Evolutionary conservation across 1,140 invertebrate genomes (phyloP), one percentile per base, ranked within the genome.

Genomic region (Trichonephila clavipes): DNA sequence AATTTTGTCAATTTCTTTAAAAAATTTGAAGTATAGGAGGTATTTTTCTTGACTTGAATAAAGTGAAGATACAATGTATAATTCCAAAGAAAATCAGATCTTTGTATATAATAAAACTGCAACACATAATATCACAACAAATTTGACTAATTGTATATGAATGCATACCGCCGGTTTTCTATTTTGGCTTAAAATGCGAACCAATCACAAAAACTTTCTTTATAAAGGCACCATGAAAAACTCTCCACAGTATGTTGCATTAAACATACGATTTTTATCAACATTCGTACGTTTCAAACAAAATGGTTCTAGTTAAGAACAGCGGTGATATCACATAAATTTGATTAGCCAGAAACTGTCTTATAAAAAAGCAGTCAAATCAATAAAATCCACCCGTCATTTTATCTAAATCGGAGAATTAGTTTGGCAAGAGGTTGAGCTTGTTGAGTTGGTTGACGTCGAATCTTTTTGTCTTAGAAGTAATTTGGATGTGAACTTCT

Each of bases 401-500:
- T 44, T 83, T 19, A 10, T 12, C 58, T 61, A 85, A 28, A 85
- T 85, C 10, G 86, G 61, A 21, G 86, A 64, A 21, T 21, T 64
- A 5, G 59, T 88, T 44, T 58, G 62, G 59, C n/a, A n/a, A 5
- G 61, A 88, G 66, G 66, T 87, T 61, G 85, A 87, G 28, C 88
- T 28, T 14, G 88, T 21, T 3, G 64, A 58, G 3, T 64, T 82
- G 24, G 66, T 40, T 2, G 66, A 88, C 8, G 58, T 24, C 10
- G 92, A 77, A 24, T 64, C 10, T 34, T 88, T 93, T 16, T 77
- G 64, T 44, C 18, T 58, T 21, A 83, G n/a, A 21, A 93, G 28
- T 12, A 93, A 24, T 21, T 88, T 93, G 24, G 92, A 64, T 12
- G 92, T 82, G 77, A 89, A 44, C 19, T 93, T 93, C 58, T 72